Evolutionary conservation across 2,797 vertebrate species (phyloP).

Genomic region (Eurystomus glaucurus): DNA sequence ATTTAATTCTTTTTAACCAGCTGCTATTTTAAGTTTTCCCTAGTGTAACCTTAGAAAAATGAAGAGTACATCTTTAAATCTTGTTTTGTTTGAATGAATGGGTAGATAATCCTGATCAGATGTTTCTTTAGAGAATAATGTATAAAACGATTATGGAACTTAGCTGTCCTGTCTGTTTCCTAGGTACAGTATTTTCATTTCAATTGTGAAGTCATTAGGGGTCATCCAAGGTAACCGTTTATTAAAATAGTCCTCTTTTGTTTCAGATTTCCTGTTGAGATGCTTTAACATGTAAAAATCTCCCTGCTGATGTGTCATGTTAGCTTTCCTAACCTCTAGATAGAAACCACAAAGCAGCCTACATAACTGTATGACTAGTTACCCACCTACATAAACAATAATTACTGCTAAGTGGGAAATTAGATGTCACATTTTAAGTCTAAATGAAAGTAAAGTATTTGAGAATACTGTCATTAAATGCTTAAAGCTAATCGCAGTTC

Average conservation of each 20-base stretch:
- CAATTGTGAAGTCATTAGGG: constrained; percentile 78
- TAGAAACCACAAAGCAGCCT: constrained; percentile 78
- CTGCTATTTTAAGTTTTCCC: constrained; percentile 62
- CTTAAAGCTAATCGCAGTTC: constrained; percentile 71
- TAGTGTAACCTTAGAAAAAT: constrained; percentile 74
- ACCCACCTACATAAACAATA: constrained; percentile 79
- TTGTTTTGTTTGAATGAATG: constrained; percentile 80
- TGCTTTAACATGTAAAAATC: constrained; percentile 82
- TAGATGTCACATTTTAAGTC: constrained; percentile 72
- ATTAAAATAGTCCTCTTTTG: constrained; percentile 81
- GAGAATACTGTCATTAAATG: constrained; percentile 76
- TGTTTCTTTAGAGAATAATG: constrained; percentile 80
- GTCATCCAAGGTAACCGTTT: constrained; percentile 83
- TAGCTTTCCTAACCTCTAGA: constrained; percentile 79
- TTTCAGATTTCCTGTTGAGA: constrained; percentile 85
- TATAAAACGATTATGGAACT: constrained; percentile 80
- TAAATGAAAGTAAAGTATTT: constrained; percentile 73
- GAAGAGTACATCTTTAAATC: constrained; percentile 77
- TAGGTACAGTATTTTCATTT: constrained; percentile 78
- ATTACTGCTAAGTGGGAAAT: constrained; percentile 74
- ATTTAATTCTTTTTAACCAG: constrained; percentile 41
- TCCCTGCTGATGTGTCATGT: constrained; percentile 79
- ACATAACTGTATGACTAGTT: constrained; percentile 73
- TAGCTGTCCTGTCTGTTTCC: constrained; percentile 72
- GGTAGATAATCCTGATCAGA: constrained; percentile 82